phyloP scores from a whole-genome alignment of 2,888 invertebrate genomes.

The Lasioglossum leucozonium region DNA sequence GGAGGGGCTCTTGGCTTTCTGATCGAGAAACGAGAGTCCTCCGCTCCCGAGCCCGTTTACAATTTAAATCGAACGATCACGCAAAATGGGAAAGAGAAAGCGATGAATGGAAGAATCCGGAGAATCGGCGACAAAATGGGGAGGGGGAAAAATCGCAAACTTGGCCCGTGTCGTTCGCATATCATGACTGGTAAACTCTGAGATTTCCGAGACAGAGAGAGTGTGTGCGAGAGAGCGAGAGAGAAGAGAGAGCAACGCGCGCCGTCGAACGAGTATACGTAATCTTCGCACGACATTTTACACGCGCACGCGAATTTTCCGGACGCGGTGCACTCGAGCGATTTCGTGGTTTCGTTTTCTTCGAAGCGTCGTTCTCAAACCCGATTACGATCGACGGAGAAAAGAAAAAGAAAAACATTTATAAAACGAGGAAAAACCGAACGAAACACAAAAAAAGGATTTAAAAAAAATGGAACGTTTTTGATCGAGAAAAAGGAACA shows the following conservation, averaged over 20 bases:
- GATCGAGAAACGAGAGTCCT: conserved; percentile 10
- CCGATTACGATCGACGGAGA: background rate
- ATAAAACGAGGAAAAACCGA: background rate
- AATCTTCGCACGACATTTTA: conserved; percentile 31
- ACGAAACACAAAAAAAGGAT: conserved; percentile 15
- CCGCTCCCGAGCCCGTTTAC: conserved; percentile 37
- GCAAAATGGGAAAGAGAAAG: background rate
- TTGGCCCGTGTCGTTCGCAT: conserved; percentile 48
- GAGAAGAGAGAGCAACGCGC: background rate
- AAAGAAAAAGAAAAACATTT: background rate
- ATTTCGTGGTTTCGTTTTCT: background rate
- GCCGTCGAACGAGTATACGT: conserved; percentile 13
- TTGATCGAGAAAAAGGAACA: conserved; percentile 6
- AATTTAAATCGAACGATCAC: conserved; percentile 65
- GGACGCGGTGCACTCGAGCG: background rate
- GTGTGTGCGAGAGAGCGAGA: background rate
- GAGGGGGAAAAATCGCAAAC: background rate
- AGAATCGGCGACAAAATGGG: background rate
- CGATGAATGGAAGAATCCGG: conserved; percentile 19
- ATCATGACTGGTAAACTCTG: conserved; percentile 25
- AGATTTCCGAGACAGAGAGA: conserved; percentile 19
- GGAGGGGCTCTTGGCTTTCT: background rate
- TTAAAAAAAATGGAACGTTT: background rate
- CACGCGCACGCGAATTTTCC: background rate
- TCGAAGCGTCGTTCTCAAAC: conserved; percentile 1